Evolutionary conservation across 2,113 vertebrate species (phyloP).

Genomic region (Cinclus cinclus): DNA sequence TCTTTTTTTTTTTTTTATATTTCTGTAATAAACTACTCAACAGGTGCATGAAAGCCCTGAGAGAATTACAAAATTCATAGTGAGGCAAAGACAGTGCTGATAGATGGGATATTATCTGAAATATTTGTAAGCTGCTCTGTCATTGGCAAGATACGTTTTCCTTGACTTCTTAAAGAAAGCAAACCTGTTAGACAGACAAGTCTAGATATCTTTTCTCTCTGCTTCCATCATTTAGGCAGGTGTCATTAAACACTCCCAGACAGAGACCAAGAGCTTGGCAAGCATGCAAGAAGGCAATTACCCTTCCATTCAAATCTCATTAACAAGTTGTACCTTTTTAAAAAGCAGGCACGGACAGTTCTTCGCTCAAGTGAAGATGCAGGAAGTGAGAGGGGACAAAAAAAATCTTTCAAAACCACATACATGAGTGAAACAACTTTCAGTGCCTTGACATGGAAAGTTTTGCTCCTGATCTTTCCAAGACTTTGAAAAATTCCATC

Average conservation of each 20-base stretch:
- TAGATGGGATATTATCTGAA: neutral
- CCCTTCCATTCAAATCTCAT: neutral
- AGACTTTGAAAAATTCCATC: neutral
- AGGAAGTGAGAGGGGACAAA: neutral
- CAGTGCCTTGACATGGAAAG: neutral
- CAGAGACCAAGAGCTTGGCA: neutral
- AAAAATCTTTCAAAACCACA: neutral
- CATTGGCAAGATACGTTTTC: neutral
- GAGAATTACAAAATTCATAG: neutral
- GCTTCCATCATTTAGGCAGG: neutral
- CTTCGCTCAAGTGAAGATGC: neutral
- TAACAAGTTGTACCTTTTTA: neutral
- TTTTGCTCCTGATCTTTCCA: neutral
- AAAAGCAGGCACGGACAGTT: neutral
- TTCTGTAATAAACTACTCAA: neutral
- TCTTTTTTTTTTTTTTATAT: neutral
- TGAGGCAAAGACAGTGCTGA: neutral
- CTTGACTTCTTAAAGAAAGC: neutral
- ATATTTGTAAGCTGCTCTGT: constrained; percentile 14
- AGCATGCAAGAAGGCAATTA: neutral
- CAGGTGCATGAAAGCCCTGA: constrained; percentile 19
- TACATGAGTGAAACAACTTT: neutral
- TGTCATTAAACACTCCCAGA: neutral
- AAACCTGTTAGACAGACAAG: neutral
- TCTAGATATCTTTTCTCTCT: neutral